Base-by-base conservation (phyloP, 2,113 vertebrate species). In the Thunnus thynnus region DNA sequence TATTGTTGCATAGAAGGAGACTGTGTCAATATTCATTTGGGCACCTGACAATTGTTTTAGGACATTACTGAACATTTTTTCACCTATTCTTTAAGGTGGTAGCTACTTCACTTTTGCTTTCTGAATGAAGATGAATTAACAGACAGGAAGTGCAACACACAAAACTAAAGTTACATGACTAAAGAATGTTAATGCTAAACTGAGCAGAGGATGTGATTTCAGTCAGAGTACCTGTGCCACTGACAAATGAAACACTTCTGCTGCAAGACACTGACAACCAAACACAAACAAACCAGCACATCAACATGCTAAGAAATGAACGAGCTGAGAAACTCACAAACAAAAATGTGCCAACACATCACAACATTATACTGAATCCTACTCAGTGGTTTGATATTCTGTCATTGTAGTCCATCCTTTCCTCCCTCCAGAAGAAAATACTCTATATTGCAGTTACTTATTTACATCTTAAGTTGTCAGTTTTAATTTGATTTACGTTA, bases 401-500 rank as follows among this genome's bases (percentile, higher is more conserved):
- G 13, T 50, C n/a, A 36, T 67, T 55, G 47, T 8, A 16, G 48
- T 30, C 27, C 25, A 4, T 41, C 36, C 7, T 41, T 41, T 41
- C 36, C 7, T 41, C 36, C 36, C 36, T 41, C 36, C 13, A 9
- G 27, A 55, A 52, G 27, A 47, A 64, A 10, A 1, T 13, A 16
- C 8, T 13, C 13, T 22, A 3, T 4, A 10, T 60, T 41, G 2
- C 27, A 54, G n/a, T 72, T 17, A 55, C 48, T 74, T 73, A 51
- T 84, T 85, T 61, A 83, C 69, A 41, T 61, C 13, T 22, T 2
- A 5, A 2, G 9, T 44, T 20, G 25, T 64, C 22, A 13, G 63
- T 17, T 66, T 56, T 72, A 54, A 64, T 76, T 79, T 65, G 82
- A 76, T 80, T 79, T 48, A 8, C n/a, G 9, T 76, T 72, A 78